Conservation (phyloP, 2,888 invertebrate species). For the Ypsolopha sequella region DNA sequence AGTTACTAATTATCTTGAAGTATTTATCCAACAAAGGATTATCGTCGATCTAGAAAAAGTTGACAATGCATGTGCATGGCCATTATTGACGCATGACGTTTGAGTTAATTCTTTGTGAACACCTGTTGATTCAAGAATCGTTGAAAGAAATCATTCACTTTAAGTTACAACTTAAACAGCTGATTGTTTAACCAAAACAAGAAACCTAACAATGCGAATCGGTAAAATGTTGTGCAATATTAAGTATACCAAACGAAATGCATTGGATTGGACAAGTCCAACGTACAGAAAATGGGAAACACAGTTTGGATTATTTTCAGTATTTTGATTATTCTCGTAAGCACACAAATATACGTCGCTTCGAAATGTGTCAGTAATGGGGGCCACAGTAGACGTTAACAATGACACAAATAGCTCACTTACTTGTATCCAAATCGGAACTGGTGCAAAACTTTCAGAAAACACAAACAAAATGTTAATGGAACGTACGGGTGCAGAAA, state of each 20-base stretch:
- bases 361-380: slow-evolving; percentile 38
- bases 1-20: background rate
- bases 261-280: no score
- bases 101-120: slow-evolving; percentile 6
- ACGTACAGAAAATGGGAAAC: no score
- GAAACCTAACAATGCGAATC: no score
- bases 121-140: slow-evolving; percentile 35
- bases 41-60: background rate
- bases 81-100: background rate
- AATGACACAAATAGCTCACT: slow-evolving; percentile 51
- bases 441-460: slow-evolving; percentile 21
- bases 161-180: no score
- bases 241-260: no score
- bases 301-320: no score
- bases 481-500: slow-evolving; percentile 9
- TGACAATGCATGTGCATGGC: background rate
- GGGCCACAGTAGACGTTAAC: slow-evolving; percentile 29
- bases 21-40: no score
- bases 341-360: slow-evolving; percentile 7
- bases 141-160: no score
- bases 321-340: no score
- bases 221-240: no score
- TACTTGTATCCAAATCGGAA: slow-evolving; percentile 36
- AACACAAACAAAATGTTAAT: slow-evolving; percentile 40
- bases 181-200: no score